phyloP scores from a whole-genome alignment of 1,140 invertebrate species.

The Drosophila equinoxialis region DNA sequence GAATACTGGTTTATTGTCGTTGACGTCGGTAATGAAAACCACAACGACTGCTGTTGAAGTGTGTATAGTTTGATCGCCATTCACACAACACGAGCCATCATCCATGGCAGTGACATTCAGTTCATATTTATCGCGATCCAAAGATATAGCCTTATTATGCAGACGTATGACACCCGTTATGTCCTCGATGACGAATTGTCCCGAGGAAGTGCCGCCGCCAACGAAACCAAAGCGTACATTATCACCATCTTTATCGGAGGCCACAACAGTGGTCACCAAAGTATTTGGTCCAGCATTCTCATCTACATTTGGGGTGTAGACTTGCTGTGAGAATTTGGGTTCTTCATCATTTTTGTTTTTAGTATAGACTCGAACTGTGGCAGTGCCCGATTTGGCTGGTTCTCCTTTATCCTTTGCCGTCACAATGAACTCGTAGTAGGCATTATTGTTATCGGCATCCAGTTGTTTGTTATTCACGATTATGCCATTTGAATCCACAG shows the following conservation, averaged over 20 bases:
- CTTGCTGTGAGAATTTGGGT: constrained; percentile 97
- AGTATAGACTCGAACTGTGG: constrained; percentile 96
- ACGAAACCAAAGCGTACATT: constrained; percentile 97
- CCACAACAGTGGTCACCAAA: constrained; percentile 96
- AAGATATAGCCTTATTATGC: constrained; percentile 91
- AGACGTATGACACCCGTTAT: constrained; percentile 96
- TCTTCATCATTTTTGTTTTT: constrained; percentile 98
- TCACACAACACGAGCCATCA: constrained; percentile 95
- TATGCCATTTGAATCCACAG: constrained; percentile 94
- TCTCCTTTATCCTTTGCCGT: constrained; percentile 97
- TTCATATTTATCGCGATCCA: constrained; percentile 96
- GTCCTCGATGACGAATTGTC: constrained; percentile 97
- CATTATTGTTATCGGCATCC: constrained; percentile 97
- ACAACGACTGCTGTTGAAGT: constrained; percentile 97
- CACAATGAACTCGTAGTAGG: constrained; percentile 97
- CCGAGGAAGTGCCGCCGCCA: constrained; percentile 93
- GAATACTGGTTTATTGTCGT: constrained; percentile 97
- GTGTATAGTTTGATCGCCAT: constrained; percentile 92
- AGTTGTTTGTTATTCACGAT: constrained; percentile 96
- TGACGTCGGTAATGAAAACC: constrained; percentile 97
- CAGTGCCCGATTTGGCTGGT: constrained; percentile 94
- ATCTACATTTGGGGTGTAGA: constrained; percentile 97
- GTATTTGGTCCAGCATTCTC: constrained; percentile 97
- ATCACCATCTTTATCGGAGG: constrained; percentile 97
- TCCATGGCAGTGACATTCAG: constrained; percentile 97